Evolutionary conservation across 37 sponge, comb jelly and placozoan genomes (phyloP).

Genomic region (Eunapius fragilis): DNA sequence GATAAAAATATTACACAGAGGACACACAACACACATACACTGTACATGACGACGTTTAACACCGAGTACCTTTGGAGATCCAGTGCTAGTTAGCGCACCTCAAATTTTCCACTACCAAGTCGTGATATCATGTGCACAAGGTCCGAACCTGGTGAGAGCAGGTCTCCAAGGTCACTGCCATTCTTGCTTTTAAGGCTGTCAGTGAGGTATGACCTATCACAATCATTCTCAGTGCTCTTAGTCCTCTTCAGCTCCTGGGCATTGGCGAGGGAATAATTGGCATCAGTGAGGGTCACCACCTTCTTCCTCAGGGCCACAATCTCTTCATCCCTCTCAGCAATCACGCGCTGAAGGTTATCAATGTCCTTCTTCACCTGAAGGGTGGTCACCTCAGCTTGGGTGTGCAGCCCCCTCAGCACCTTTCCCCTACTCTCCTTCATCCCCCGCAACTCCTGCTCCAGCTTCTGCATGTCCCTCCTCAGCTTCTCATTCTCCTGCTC

Average conservation of each 20-base stretch:
- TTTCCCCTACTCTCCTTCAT: slow-evolving; percentile 50
- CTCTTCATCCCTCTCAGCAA: slow-evolving; percentile 57
- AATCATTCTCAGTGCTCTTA: too few species aligned
- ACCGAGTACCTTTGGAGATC: too few species aligned
- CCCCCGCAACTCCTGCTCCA: slow-evolving; percentile 30
- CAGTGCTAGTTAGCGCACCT: slow-evolving; percentile 1
- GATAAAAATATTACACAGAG: not conserved
- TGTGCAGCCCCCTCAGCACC: slow-evolving; percentile 63
- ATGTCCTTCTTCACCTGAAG: slow-evolving; percentile 63
- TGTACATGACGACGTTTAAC: too few species aligned
- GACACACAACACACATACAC: too few species aligned
- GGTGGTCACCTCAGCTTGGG: slow-evolving; percentile 58
- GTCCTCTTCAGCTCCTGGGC: too few species aligned
- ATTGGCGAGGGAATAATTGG: too few species aligned
- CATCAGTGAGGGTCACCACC: slow-evolving; percentile 10
- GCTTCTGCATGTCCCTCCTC: slow-evolving; percentile 25
- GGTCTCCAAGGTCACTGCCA: slow-evolving; percentile 48
- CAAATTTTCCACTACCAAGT: slow-evolving; percentile 64
- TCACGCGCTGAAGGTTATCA: slow-evolving; percentile 46
- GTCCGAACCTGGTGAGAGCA: not conserved
- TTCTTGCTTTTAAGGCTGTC: not conserved
- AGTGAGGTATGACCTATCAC: too few species aligned
- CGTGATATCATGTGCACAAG: slow-evolving; percentile 32
- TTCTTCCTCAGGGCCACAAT: slow-evolving; percentile 41
- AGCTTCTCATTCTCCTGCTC: slow-evolving; percentile 36